Evolutionary conservation across 2,888 invertebrate species (phyloP), one percentile per base, ranked within the genome.

Genomic region (Sturmia bella): DNA sequence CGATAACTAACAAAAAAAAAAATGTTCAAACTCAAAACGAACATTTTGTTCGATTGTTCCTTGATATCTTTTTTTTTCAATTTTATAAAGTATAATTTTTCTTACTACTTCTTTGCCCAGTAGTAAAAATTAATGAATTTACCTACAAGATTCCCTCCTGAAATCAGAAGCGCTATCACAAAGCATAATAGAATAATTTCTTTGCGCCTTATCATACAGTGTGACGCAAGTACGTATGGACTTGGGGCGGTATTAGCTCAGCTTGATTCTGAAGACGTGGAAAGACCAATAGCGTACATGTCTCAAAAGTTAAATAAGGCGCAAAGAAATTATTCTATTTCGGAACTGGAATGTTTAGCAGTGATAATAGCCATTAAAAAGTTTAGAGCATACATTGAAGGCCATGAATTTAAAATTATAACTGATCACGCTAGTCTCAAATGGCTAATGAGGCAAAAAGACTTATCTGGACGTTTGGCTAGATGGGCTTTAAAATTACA

Each of bases 371-470:
- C 54, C 2, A 45, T 69, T 1, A 32, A 24, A 7, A n/a, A 32
- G 15, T 32, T 54, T 32, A 11, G 27, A n/a, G 15, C 9, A 32
- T 54, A 6, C 3, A 15, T 54, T 2, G 27, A n/a, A 2, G 32
- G 68, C 0, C 68, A 69, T 12, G 6, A 69, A 27, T 69, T 69
- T 27, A 9, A 37, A 27, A n/a, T 43, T 37, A n/a, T 19, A 48
- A 48, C 48, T 9, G 54, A 59, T 45, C 15, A 57, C 43, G 50
- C 54, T 68, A 32, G 45, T 21, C 17, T 27, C 41, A 2, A 68
- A 76, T 61, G 68, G 68, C 69, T 13, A 1, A 69, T 32, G 69
- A 61, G 15, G 12, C 39, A 17, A 27, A 61, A 21, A 6, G 43
- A 21, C 3, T 43, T 41, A 15, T 24, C 41, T 15, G 41, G 68